Percentiles rank a stretch among this genome's conserved stretches.
Conservation (phyloP, 35 echinoderm and acorn worm species). For the Strongylocentrotus purpuratus region DNA sequence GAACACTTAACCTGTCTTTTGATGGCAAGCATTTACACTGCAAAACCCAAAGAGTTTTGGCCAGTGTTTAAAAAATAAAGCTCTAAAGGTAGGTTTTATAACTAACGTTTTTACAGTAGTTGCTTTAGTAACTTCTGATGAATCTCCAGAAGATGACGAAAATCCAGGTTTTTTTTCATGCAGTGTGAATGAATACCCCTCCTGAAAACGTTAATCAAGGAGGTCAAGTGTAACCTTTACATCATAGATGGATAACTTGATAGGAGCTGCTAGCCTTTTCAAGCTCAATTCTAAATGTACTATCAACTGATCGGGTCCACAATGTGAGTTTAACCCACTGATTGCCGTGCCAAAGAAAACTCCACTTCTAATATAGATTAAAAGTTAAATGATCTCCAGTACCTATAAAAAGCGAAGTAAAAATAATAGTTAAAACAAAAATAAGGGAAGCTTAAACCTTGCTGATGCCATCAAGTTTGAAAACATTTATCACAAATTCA, state of each 20-base stretch:
- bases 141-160: too few species aligned
- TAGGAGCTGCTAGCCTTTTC: not conserved
- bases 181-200: not conserved
- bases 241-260: not conserved
- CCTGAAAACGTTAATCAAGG: not conserved
- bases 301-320: not conserved
- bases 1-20: too few species aligned
- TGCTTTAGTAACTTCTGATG: too few species aligned
- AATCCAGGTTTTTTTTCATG: too few species aligned
- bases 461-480: not conserved
- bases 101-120: too few species aligned
- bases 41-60: too few species aligned
- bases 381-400: too few species aligned
- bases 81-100: too few species aligned
- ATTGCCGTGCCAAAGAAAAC: not conserved
- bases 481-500: too few species aligned
- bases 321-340: not conserved
- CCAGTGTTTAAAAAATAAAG: too few species aligned
- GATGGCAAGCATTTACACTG: too few species aligned
- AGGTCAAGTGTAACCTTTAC: conserved; percentile 10
- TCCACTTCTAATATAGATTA: not conserved
- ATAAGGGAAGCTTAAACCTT: not conserved
- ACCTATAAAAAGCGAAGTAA: not conserved
- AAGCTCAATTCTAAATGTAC: not conserved
- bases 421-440: not conserved